These are phyloP conservation scores for Thalassophryne amazonica DNA, from an alignment of 2,797 vertebrate species.

Conservation along the genomic window DNA sequence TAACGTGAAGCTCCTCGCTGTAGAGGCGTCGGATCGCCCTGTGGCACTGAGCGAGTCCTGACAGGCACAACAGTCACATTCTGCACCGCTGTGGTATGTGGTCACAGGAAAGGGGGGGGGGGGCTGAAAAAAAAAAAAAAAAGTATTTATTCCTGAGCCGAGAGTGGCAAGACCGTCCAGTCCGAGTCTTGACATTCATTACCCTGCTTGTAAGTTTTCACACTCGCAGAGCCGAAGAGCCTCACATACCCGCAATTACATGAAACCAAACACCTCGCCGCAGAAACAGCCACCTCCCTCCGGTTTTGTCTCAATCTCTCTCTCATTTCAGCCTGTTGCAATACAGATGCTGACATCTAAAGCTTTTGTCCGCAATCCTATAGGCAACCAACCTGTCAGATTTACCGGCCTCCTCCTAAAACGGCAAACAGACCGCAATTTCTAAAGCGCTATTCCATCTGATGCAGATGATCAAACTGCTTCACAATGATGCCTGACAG, in stretches of 20 bases:
- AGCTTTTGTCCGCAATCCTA: too few species aligned
- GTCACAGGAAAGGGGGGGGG: not conserved
- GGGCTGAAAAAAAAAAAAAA: not conserved
- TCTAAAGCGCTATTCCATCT: too few species aligned
- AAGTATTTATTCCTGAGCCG: not conserved
- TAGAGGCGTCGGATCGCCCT: conserved; percentile 30
- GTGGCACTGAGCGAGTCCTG: conserved; percentile 30
- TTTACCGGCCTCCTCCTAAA: too few species aligned
- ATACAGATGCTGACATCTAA: too few species aligned
- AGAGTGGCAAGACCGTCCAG: too few species aligned
- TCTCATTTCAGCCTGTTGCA: not conserved
- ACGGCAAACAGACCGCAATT: too few species aligned
- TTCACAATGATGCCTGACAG: too few species aligned
- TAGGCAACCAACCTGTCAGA: too few species aligned
- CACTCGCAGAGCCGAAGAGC: not conserved
- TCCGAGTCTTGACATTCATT: not conserved
- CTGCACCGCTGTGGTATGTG: conserved; percentile 22
- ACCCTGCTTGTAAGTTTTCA: not conserved
- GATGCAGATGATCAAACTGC: too few species aligned
- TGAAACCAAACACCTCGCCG: conserved; percentile 19
- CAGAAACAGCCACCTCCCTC: conserved; percentile 2
- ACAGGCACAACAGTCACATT: conserved; percentile 32
- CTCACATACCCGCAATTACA: conserved; percentile 21
- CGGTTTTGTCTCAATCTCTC: not conserved
- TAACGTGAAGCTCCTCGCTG: conserved; percentile 18